Evolutionary conservation across 2,888 invertebrate species (phyloP), one percentile per base, ranked within the genome.

Genomic region (Eurois occulta): DNA sequence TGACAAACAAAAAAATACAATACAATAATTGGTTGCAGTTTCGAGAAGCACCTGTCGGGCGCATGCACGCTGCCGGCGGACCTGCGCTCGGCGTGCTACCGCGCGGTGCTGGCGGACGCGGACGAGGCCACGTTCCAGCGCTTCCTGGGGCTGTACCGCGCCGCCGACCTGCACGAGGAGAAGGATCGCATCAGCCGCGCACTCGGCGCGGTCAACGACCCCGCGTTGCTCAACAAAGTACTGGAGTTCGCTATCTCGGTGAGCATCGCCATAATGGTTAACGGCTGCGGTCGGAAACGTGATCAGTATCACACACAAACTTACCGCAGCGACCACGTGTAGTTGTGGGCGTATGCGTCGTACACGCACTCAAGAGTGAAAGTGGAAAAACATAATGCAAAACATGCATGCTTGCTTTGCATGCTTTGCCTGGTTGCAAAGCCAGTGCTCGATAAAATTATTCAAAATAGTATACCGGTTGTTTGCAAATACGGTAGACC

Each of bases 131-230:
- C 98, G 24, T 99, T 98, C 91, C 97, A 98, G 73, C 97, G 98
- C 60, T 98, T 99, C 97, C 95, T 99, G 85, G 97, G 97, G 91
- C 94, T 99, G 85, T 99, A 99, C 95, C 97, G 98, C 87, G 97
- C 98, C 69, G 98, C 98, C 11, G 99, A 99, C 95, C 96, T 99
- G 87, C 98, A 99, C 91, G 99, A 99, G 95, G 99, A 99, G 94
- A 99, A 99, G 94, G 98, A 99, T 93, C 97, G 99, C 90, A 98
- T 99, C 91, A 97, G 98, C 78, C 97, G 98, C 80, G 98, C 99
- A 10, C 97, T 99, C 75, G 99, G 99, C 55, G 98, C 98, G 64
- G 97, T 98, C 75, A 97, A 97, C 83, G 98, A 99, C 93, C 97
- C 97, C 24, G 96, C 95, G 41, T 95, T 99, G 77, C 96, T 99